phyloP scores from a whole-genome alignment of 2,888 invertebrate genomes.

The Orchesella flavescens region DNA sequence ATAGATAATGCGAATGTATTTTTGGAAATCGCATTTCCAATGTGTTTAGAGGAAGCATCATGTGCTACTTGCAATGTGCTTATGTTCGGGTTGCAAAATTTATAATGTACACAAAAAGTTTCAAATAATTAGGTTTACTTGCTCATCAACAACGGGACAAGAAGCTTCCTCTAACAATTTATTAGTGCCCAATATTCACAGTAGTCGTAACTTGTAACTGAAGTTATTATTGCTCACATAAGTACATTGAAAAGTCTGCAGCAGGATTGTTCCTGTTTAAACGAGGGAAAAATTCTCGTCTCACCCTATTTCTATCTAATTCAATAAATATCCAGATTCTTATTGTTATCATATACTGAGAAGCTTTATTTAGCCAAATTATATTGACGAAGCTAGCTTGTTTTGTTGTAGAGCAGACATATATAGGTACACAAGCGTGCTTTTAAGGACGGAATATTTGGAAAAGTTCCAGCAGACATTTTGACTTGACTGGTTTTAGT shows the following conservation, averaged over 20 bases:
- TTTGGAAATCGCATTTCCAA: constrained; percentile 9
- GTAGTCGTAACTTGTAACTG: neutral
- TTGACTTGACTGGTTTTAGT: neutral
- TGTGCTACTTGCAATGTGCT: neutral
- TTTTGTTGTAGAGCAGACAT: neutral
- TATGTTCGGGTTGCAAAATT: constrained; percentile 7
- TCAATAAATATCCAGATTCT: neutral
- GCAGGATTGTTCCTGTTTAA: neutral
- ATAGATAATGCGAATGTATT: constrained; percentile 1
- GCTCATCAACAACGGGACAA: constrained; percentile 17
- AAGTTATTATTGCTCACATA: neutral
- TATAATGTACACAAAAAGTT: constrained; percentile 3
- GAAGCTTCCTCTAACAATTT: neutral
- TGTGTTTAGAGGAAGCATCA: neutral
- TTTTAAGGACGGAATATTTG: neutral
- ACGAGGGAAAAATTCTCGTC: too few species aligned
- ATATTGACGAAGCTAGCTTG: neutral
- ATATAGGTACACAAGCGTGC: too few species aligned
- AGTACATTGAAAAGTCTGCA: neutral
- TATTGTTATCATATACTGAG: neutral
- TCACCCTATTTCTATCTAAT: too few species aligned
- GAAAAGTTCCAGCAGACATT: constrained; percentile 35
- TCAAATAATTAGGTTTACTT: constrained; percentile 29
- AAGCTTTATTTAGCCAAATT: neutral
- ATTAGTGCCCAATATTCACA: neutral